Base-by-base conservation (phyloP, 1,140 invertebrate species). In the Drosophila tropicalis region DNA sequence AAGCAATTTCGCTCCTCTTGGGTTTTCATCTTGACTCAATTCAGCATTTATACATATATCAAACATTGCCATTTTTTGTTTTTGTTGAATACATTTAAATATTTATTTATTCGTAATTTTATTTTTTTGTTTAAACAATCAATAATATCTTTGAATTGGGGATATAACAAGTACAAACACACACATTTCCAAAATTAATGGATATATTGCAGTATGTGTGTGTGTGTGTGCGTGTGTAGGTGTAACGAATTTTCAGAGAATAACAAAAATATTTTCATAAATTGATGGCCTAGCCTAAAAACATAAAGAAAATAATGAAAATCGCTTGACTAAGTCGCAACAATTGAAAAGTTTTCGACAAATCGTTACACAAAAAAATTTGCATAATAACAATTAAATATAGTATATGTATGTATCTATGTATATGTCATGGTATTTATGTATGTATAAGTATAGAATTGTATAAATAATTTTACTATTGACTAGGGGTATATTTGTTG, bases 401-500 rank as follows among this genome's bases (percentile, higher is more conserved):
- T 64, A 73, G n/a, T n/a, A n/a, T n/a, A n/a, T n/a, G n/a, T 80
- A 84, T 76, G 86, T 78, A 66, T 86, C 81, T 78, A 81, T 84
- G 6, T 71, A 67, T 67, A 22, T 36, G 34, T 29, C 34, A 36
- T 36, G 74, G 60, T 63, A 63, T 77, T 63, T 56, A 62, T 36
- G 72, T 80, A 85, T 76, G 81, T 86, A 66, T 86, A n/a, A n/a
- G n/a, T n/a, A 86, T 79, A 86, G 81, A 84, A 78, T 81, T 85
- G 65, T 77, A 87, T 90, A 90, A 91, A 91, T 91, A 91, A 90
- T 82, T 91, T 90, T 77, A 77, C 90, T 91, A 91, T 91, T 91
- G 90, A 91, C 90, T 91, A 91, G 90, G 90, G 83, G 80, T 91
- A 91, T 84, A 89, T 87, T 91, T 86, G 85, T 90, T 79, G 73